Conservation (phyloP, 53 echinoderm and acorn worm genomes). For the Echinometra lucunter region DNA sequence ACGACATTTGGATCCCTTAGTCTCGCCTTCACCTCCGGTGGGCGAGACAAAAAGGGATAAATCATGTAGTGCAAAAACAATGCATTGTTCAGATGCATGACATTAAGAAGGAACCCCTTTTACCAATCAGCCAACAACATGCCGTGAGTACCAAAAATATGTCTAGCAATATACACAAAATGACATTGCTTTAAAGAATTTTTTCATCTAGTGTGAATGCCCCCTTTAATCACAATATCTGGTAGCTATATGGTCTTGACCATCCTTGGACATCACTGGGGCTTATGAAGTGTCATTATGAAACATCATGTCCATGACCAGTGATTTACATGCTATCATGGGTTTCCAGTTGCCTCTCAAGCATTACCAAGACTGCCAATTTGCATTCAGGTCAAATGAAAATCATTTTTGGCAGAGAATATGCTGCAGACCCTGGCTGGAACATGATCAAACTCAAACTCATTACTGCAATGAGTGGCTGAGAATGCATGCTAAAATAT, state of each 20-base stretch:
- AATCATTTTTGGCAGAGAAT: not conserved
- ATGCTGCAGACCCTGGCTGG: not conserved
- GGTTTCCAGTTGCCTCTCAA: not conserved
- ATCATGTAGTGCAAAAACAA: no score
- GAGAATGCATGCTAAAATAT: not conserved
- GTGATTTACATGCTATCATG: constrained; percentile 5
- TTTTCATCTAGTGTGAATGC: not conserved
- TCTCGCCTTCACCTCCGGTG: no score
- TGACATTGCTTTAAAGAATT: no score
- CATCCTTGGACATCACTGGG: not conserved
- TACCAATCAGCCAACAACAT: no score
- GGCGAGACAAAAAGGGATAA: no score
- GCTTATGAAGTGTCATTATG: not conserved
- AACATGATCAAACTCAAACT: not conserved
- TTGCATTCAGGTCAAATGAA: not conserved
- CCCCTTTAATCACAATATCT: not conserved
- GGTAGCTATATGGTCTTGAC: not conserved
- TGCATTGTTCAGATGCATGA: no score
- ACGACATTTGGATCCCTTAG: no score
- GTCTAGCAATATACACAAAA: no score
- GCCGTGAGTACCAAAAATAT: no score
- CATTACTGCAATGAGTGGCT: not conserved
- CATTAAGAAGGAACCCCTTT: no score
- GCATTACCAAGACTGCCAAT: not conserved
- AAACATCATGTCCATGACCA: constrained; percentile 19